phyloP scores from a whole-genome alignment of 1,140 invertebrate species.

The Eumeta japonica region DNA sequence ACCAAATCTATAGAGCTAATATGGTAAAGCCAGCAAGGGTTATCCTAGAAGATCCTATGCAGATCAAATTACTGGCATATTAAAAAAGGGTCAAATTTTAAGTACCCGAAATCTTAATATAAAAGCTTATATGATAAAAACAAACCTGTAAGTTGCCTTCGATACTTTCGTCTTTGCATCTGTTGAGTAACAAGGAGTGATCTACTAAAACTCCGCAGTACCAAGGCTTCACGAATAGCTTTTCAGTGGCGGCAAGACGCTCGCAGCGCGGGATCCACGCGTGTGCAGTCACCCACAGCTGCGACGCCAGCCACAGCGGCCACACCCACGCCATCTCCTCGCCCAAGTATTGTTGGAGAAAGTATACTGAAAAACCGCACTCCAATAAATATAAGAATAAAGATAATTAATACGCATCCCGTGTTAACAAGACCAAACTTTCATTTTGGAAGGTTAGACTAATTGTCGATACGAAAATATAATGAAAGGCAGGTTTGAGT shows the following conservation, averaged over 20 bases:
- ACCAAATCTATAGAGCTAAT: too few relatives aligned
- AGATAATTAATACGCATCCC: too few relatives aligned
- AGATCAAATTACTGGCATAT: too few relatives aligned
- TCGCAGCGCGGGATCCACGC: slow-evolving; percentile 96
- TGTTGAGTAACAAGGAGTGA: slow-evolving; percentile 90
- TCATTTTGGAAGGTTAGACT: too few relatives aligned
- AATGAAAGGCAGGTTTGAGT: too few relatives aligned
- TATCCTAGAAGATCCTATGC: too few relatives aligned
- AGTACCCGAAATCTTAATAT: too few relatives aligned
- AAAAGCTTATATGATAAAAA: too few relatives aligned
- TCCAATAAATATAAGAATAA: background rate
- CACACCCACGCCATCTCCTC: slow-evolving; percentile 88
- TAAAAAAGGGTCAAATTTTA: too few relatives aligned
- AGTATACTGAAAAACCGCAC: slow-evolving; percentile 65
- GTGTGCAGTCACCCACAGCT: slow-evolving; percentile 92
- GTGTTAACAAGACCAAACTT: too few relatives aligned
- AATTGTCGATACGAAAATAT: too few relatives aligned
- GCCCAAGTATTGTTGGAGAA: slow-evolving; percentile 77
- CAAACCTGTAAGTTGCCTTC: slow-evolving; percentile 89
- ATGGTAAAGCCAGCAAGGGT: too few relatives aligned
- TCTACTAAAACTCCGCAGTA: slow-evolving; percentile 89
- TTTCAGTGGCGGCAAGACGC: slow-evolving; percentile 90
- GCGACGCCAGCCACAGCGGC: slow-evolving; percentile 87
- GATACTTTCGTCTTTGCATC: slow-evolving; percentile 86
- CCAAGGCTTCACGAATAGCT: slow-evolving; percentile 91